Evolutionary conservation across 2,888 invertebrate species (phyloP).

Genomic region (Achlya flavicornis): DNA sequence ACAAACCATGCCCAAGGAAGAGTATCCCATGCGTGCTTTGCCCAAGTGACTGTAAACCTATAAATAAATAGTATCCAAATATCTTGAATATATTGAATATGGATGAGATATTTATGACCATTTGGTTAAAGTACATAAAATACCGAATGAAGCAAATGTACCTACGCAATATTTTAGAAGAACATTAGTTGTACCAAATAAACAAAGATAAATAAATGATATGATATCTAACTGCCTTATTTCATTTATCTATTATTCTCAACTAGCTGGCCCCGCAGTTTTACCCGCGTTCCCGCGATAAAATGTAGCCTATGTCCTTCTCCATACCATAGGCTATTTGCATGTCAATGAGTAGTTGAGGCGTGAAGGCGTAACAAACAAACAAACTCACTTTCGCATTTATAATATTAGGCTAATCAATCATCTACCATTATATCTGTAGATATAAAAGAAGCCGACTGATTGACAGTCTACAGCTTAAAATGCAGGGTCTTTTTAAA

Average conservation of each 20-base stretch:
- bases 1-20: conserved; percentile 61
- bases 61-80: conserved; percentile 12
- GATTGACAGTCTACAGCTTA: no score
- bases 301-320: no score
- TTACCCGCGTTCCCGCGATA: no score
- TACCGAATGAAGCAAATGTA: conserved; percentile 17
- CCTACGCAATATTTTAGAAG: conserved; percentile 16
- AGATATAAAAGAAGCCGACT: no score
- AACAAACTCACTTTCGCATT: no score
- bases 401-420: no score
- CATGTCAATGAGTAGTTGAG: no score
- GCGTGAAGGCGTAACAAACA: no score
- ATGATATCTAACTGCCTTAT: not conserved
- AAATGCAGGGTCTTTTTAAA: no score
- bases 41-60: conserved; percentile 22
- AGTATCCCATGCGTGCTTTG: conserved; percentile 50
- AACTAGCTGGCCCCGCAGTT: no score
- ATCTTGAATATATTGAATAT: not conserved
- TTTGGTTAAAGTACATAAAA: conserved; percentile 8
- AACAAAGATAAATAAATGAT: conserved; percentile 4
- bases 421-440: no score
- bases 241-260: not conserved
- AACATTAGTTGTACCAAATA: not conserved
- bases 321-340: no score
- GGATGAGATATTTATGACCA: conserved; percentile 14